Evolutionary conservation across 2,113 vertebrate genomes (phyloP).

Genomic region (Myodes glareolus): DNA sequence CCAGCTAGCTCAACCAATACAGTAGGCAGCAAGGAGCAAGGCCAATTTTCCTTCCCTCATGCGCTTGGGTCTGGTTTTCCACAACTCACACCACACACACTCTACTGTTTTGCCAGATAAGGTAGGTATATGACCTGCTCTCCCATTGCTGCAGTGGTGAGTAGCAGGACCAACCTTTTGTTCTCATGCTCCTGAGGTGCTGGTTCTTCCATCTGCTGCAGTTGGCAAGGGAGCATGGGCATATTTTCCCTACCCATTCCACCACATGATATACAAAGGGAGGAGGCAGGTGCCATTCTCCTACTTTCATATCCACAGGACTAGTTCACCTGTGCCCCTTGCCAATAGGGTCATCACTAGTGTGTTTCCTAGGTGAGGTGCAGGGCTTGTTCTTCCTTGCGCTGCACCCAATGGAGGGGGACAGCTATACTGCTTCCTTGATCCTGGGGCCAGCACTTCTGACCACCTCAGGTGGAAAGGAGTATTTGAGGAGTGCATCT

Average conservation of each 20-base stretch:
- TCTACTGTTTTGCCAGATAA: background rate
- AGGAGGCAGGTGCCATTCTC: background rate
- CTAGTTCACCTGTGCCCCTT: background rate
- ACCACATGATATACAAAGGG: background rate
- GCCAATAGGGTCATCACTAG: background rate
- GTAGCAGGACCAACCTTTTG: background rate
- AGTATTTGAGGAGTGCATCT: background rate
- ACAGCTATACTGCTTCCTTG: background rate
- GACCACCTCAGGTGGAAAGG: background rate
- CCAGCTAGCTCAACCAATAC: background rate
- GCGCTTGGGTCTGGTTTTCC: background rate
- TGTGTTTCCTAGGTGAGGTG: background rate
- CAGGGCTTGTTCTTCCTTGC: background rate
- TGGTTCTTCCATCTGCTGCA: background rate
- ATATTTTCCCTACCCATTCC: background rate
- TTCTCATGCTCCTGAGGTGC: background rate
- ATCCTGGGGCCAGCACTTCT: background rate
- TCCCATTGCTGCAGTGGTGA: background rate
- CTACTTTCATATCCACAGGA: background rate
- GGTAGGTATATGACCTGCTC: background rate
- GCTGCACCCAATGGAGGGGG: background rate
- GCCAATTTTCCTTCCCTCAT: background rate
- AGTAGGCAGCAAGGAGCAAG: background rate
- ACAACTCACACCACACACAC: background rate
- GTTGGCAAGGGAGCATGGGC: background rate